Conservation (phyloP, 1,140 invertebrate genomes). For the Pygmarrhopalites habei region DNA sequence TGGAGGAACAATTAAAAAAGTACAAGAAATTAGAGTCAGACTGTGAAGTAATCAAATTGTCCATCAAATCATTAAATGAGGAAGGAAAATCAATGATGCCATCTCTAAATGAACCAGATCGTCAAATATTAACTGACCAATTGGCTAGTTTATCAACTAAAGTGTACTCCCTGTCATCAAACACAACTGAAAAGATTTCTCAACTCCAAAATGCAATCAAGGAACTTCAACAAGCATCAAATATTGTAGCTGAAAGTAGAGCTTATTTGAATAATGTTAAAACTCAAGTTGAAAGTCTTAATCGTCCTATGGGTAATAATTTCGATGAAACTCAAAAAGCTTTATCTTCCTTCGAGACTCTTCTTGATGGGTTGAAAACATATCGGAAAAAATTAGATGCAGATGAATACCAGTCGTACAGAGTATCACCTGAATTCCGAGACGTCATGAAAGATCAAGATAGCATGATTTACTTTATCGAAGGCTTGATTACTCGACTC, state of each 20-base stretch:
- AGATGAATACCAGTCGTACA: slow-evolving; percentile 46
- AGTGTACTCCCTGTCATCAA: slow-evolving; percentile 60
- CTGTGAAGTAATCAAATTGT: slow-evolving; percentile 58
- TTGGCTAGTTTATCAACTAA: slow-evolving; percentile 68
- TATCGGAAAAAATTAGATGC: slow-evolving; percentile 69
- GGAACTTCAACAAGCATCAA: slow-evolving; percentile 68
- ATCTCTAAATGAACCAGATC: slow-evolving; percentile 74
- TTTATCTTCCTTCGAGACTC: slow-evolving; percentile 64
- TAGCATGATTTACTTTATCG: slow-evolving; percentile 64
- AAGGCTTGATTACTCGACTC: slow-evolving; percentile 72
- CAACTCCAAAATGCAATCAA: slow-evolving; percentile 64
- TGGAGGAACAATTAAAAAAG: slow-evolving; percentile 77
- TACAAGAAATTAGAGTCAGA: slow-evolving; percentile 71
- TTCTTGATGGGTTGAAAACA: slow-evolving; percentile 68
- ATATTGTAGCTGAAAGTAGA: slow-evolving; percentile 67
- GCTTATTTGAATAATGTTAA: slow-evolving; percentile 72
- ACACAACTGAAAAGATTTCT: slow-evolving; percentile 66
- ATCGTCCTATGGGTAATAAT: slow-evolving; percentile 73
- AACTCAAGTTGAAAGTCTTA: slow-evolving; percentile 69
- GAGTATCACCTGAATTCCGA: slow-evolving; percentile 54
- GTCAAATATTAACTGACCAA: slow-evolving; percentile 67
- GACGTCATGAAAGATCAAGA: slow-evolving; percentile 71
- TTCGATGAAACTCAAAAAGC: slow-evolving; percentile 75
- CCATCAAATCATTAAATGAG: slow-evolving; percentile 64
- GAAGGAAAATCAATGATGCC: slow-evolving; percentile 71